Conservation (phyloP, 2,888 invertebrate genomes). For the Cyclophora punctaria region DNA sequence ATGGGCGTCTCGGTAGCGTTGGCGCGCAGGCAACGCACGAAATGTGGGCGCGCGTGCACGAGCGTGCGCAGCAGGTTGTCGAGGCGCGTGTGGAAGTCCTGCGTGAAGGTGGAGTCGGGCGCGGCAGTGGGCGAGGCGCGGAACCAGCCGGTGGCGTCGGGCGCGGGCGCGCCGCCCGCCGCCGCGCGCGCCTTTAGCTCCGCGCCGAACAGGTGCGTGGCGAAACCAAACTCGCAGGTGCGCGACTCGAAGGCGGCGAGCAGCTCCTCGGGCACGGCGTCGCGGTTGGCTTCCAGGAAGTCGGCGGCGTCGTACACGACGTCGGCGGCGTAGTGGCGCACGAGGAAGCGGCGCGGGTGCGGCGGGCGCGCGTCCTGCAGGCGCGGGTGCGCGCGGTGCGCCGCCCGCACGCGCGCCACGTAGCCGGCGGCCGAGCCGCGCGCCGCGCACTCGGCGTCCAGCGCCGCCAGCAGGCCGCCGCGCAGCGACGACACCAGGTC, state of each 20-base stretch:
- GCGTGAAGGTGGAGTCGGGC: constrained; percentile 91
- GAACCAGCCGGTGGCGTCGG: constrained; percentile 78
- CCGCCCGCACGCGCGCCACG: constrained; percentile 48
- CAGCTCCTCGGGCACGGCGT: constrained; percentile 93
- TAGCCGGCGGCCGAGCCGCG: constrained; percentile 79
- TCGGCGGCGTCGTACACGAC: constrained; percentile 93
- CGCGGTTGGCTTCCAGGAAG: constrained; percentile 93
- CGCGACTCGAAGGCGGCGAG: constrained; percentile 94
- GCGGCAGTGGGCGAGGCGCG: constrained; percentile 93
- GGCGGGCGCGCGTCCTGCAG: constrained; percentile 86
- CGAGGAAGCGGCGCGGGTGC: constrained; percentile 88
- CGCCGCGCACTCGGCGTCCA: constrained; percentile 93
- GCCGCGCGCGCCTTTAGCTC: constrained; percentile 81
- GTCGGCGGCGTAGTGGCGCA: constrained; percentile 86
- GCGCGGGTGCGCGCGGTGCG: constrained; percentile 81
- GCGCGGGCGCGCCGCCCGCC: constrained; percentile 49
- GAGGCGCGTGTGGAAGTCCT: constrained; percentile 95
- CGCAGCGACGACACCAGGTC: constrained; percentile 95
- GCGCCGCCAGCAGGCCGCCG: constrained; percentile 91
- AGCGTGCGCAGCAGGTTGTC: constrained; percentile 93
- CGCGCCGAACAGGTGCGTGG: constrained; percentile 94
- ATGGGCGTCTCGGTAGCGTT: constrained; percentile 88
- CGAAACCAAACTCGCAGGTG: constrained; percentile 96
- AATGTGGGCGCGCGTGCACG: constrained; percentile 95
- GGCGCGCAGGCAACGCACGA: constrained; percentile 93